Evolutionary conservation across 2,797 vertebrate genomes (phyloP).

Genomic region (Melanotaenia trifasciata): DNA sequence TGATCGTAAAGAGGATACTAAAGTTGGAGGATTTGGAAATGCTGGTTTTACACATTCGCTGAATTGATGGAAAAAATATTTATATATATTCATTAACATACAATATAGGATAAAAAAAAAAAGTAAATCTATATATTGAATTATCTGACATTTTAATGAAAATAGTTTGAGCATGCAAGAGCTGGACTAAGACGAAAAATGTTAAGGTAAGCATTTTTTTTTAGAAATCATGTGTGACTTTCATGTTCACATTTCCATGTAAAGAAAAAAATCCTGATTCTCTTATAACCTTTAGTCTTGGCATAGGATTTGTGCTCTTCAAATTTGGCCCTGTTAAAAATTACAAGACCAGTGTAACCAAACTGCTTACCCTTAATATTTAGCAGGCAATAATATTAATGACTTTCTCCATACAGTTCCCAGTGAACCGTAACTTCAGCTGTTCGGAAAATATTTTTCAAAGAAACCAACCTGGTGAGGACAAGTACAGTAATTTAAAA

Average conservation of each 20-base stretch:
- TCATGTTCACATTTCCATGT: neutral
- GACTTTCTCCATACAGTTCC: slow-evolving; percentile 32
- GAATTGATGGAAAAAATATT: too few species aligned
- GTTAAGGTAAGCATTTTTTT: neutral
- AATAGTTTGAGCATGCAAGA: neutral
- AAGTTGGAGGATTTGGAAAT: neutral
- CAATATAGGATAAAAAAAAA: too few species aligned
- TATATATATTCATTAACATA: too few species aligned
- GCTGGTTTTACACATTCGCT: neutral
- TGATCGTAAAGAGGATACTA: neutral
- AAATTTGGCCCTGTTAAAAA: neutral
- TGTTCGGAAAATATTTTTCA: slow-evolving; percentile 34
- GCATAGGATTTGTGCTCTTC: neutral
- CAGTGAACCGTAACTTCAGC: slow-evolving; percentile 19
- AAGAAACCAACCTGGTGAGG: slow-evolving; percentile 47
- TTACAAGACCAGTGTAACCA: neutral
- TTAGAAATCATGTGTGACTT: neutral
- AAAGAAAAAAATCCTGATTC: neutral
- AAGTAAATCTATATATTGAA: too few species aligned
- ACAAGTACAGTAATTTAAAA: slow-evolving; percentile 68
- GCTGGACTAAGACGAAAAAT: neutral
- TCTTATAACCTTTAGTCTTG: neutral
- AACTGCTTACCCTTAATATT: slow-evolving; percentile 2
- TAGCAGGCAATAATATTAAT: slow-evolving; percentile 10
- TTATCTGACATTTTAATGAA: too few species aligned